Evolutionary conservation across 2,888 invertebrate species (phyloP).

Genomic region (Deilephila porcellus): DNA sequence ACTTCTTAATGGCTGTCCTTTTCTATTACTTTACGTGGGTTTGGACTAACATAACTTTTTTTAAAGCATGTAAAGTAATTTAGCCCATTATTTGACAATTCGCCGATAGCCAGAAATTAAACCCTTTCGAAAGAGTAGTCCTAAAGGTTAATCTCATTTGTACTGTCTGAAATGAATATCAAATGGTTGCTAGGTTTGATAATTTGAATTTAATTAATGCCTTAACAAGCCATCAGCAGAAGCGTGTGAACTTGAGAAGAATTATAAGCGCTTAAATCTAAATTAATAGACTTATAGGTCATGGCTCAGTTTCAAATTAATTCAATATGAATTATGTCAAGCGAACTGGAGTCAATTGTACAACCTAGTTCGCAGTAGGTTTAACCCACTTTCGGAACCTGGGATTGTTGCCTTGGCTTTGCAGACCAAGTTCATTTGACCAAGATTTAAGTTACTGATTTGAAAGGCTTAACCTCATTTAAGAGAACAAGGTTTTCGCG

Average conservation of each 20-base stretch:
- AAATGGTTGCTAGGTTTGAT: too few species aligned
- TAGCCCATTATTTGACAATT: too few species aligned
- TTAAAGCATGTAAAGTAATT: too few species aligned
- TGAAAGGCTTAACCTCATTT: constrained; percentile 23
- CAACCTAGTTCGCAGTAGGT: constrained; percentile 24
- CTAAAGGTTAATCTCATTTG: too few species aligned
- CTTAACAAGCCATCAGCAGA: not conserved
- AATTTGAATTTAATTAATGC: not conserved
- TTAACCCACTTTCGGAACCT: constrained; percentile 26
- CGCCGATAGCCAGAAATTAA: too few species aligned
- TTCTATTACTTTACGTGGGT: too few species aligned
- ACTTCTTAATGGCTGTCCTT: too few species aligned
- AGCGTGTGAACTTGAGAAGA: not conserved
- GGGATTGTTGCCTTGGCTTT: constrained; percentile 14
- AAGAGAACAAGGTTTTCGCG: constrained; percentile 13
- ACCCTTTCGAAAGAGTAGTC: too few species aligned
- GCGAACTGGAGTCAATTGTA: constrained; percentile 7
- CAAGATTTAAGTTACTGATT: constrained; percentile 32
- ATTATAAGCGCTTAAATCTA: not conserved
- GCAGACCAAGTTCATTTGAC: constrained; percentile 26
- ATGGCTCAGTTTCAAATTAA: not conserved
- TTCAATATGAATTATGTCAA: not conserved
- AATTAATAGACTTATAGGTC: constrained; percentile 8
- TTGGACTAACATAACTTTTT: too few species aligned
- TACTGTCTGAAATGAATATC: too few species aligned